phyloP scores from a whole-genome alignment of 2,888 invertebrate genomes.

The Podabrus alpinus region DNA sequence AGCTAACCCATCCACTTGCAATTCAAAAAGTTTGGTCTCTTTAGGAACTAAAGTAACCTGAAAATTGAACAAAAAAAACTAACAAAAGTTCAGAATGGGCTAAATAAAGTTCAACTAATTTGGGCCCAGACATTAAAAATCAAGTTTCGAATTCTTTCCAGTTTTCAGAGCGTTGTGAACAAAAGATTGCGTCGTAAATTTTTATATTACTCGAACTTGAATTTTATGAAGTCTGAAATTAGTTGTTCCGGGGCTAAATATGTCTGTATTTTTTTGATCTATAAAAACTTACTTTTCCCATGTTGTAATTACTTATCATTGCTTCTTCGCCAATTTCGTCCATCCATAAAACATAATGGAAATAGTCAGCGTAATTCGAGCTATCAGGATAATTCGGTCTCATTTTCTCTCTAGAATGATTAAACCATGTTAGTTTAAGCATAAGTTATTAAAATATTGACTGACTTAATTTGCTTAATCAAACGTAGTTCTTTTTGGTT shows the following conservation, averaged over 20 bases:
- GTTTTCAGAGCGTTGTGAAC: too few species aligned
- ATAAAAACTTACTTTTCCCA: slow-evolving; percentile 51
- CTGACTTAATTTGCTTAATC: slow-evolving; percentile 1
- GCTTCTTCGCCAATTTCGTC: slow-evolving; percentile 62
- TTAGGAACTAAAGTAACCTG: slow-evolving; percentile 6
- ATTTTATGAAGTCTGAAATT: too few species aligned
- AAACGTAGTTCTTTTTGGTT: background rate
- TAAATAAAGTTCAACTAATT: too few species aligned
- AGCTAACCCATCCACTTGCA: slow-evolving; percentile 68
- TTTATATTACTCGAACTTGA: too few species aligned
- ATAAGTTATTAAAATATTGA: background rate
- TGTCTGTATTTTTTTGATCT: too few species aligned
- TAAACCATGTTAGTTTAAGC: background rate
- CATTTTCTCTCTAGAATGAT: slow-evolving; percentile 47
- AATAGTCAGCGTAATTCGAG: slow-evolving; percentile 59
- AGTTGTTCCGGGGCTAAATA: too few species aligned
- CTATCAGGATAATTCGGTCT: slow-evolving; percentile 52
- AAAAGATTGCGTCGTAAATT: too few species aligned
- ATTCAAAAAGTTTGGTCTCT: slow-evolving; percentile 40
- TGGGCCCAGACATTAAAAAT: too few species aligned
- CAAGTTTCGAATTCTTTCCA: too few species aligned
- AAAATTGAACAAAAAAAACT: too few species aligned
- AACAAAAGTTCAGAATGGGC: too few species aligned
- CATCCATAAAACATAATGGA: slow-evolving; percentile 64
- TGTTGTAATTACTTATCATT: slow-evolving; percentile 47